Conservation (phyloP, 2,797 vertebrate genomes). For the Platalea minor region DNA sequence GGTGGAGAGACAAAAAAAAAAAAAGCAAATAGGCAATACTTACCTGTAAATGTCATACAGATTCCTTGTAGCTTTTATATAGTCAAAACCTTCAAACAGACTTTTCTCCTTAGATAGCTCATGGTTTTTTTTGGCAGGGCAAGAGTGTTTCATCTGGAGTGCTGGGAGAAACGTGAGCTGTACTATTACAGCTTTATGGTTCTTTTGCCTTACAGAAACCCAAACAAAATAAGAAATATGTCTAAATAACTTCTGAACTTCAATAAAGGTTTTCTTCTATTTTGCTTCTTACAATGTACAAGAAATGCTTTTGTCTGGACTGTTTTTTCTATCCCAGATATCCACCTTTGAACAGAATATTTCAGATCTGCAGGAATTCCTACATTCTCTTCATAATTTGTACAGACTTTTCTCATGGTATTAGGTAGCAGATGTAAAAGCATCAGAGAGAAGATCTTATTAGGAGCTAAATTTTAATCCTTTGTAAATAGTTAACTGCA, state of each 20-base stretch:
- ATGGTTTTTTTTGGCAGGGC: neutral
- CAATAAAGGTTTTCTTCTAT: neutral
- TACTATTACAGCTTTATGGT: neutral
- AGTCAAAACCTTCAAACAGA: neutral
- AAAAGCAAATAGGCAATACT: neutral
- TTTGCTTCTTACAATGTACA: neutral
- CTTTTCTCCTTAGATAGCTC: neutral
- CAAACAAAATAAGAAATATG: neutral
- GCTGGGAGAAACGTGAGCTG: neutral
- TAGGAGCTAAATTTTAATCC: conserved; percentile 53
- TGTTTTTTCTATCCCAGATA: neutral
- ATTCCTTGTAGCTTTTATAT: neutral
- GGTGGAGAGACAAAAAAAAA: neutral
- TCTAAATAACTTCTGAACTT: neutral
- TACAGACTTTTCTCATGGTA: neutral
- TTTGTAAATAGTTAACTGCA: conserved; percentile 50
- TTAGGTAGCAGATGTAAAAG: conserved; percentile 22
- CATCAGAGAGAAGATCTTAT: conserved; percentile 41
- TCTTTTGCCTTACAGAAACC: neutral
- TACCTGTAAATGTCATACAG: neutral
- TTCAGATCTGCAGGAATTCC: conserved; percentile 16
- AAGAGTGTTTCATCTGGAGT: neutral
- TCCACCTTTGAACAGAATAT: neutral
- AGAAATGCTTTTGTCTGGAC: conserved; percentile 1
- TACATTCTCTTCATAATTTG: neutral